Percentiles rank a stretch among this genome's conserved stretches.
phyloP scores from a whole-genome alignment of 2,797 vertebrate genomes.

The Aeoliscus strigatus region DNA sequence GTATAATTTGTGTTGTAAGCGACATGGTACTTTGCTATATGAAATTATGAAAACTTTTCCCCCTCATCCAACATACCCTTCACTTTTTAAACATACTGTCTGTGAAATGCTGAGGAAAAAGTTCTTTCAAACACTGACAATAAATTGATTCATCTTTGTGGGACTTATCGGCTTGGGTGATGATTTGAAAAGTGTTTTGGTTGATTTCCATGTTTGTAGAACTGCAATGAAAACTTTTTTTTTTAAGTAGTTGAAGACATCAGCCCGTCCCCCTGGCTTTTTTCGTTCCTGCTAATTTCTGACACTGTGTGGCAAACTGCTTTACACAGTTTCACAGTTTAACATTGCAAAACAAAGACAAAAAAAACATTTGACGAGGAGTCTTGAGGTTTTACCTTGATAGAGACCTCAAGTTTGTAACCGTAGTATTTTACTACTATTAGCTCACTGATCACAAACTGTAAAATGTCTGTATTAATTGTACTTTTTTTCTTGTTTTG shows the following conservation, averaged over 20 bases:
- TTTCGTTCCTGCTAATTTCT: too few species aligned
- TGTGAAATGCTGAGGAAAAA: constrained; percentile 22
- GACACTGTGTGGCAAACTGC: too few species aligned
- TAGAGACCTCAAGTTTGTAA: background rate
- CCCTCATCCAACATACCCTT: constrained; percentile 13
- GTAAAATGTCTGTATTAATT: constrained; percentile 2
- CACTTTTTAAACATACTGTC: constrained; percentile 31
- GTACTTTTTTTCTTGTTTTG: constrained; percentile 19
- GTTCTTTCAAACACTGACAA: too few species aligned
- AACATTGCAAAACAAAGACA: too few species aligned
- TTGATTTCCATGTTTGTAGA: background rate
- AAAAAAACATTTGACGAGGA: too few species aligned
- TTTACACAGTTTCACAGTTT: too few species aligned
- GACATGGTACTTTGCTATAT: constrained; percentile 14
- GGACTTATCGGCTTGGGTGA: constrained; percentile 26
- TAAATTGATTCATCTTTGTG: constrained; percentile 18
- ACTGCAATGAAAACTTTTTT: too few species aligned
- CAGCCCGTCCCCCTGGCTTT: too few species aligned
- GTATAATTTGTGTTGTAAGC: constrained; percentile 16
- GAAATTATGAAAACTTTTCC: constrained; percentile 19
- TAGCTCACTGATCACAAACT: background rate
- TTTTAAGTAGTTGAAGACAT: too few species aligned
- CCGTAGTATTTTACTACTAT: background rate
- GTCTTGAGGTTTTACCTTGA: too few species aligned
- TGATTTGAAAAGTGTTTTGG: constrained; percentile 14